A percentile compares a stretch with the other conserved stretches of the same genome.
These are phyloP conservation scores for Cyprinodon tularosa DNA, from an alignment of 2,113 vertebrate species.

Conservation along the genomic window DNA sequence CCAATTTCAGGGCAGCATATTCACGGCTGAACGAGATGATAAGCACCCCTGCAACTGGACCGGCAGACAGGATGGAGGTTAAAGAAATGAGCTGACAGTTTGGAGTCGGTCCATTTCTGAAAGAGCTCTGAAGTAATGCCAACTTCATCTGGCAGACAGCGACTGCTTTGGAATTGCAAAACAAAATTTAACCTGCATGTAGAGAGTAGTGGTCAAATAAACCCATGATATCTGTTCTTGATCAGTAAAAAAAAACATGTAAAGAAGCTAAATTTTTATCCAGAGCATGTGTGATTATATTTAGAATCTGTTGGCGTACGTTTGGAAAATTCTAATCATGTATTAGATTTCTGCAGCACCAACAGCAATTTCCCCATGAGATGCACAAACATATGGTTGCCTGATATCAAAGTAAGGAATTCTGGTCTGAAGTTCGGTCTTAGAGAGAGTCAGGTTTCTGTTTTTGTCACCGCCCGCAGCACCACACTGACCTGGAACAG, in stretches of 20 bases:
- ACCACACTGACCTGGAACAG: conserved; percentile 32
- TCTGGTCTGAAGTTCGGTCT: conserved; percentile 19
- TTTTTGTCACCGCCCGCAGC: conserved; percentile 30
- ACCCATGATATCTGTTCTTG: background rate
- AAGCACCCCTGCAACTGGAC: conserved; percentile 53
- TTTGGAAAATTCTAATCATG: background rate
- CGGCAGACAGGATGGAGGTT: conserved; percentile 44
- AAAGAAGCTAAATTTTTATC: background rate
- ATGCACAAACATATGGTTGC: background rate
- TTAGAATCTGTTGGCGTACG: conserved; percentile 8
- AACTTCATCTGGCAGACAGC: conserved; percentile 8
- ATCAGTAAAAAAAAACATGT: background rate
- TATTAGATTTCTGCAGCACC: background rate
- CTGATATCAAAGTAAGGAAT: conserved; percentile 2
- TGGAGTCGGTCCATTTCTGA: conserved; percentile 41
- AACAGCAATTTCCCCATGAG: conserved; percentile 5
- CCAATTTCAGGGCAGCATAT: conserved; percentile 67
- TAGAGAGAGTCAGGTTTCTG: conserved; percentile 3
- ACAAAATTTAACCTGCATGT: conserved; percentile 23
- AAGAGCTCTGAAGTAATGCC: conserved; percentile 21
- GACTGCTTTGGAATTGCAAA: conserved; percentile 2
- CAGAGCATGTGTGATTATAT: conserved; percentile 4
- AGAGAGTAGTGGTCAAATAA: background rate
- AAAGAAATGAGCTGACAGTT: conserved; percentile 45
- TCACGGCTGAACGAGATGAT: conserved; percentile 63